Evolutionary conservation across 1,140 invertebrate species (phyloP), one percentile per base, ranked within the genome.

Genomic region (Steinernema feltiae): DNA sequence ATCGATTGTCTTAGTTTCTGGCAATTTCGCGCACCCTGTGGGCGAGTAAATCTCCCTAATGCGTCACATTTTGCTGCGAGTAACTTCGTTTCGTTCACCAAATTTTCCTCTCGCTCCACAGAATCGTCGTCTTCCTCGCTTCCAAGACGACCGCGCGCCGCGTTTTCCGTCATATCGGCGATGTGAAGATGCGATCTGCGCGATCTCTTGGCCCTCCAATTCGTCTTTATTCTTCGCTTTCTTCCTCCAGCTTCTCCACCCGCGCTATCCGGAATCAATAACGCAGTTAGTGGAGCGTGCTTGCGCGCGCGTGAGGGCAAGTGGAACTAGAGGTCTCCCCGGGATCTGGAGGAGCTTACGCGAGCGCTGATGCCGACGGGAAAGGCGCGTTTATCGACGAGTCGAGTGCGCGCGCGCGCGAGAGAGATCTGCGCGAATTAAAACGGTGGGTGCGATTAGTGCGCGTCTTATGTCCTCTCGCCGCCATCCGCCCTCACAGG

Each of bases 1-100:
- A 63, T 63, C 53, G 53, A 63, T 63, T 63, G 53, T 63, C 53
- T 63, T 63, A 63, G 53, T 63, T 63, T 63, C 53, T 21, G 53
- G n/a, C n/a, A n/a, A n/a, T n/a, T n/a, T 63, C 24, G 53, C 53
- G 24, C 53, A 63, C 53, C 53, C 53, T 63, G 53, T 27, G 12
- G 53, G 53, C 12, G 24, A 63, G 53, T 27, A 63, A 63, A 63
- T 63, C 53, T 63, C 3, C 53, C 53, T 63, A 63, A 63, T 63
- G 24, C 53, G 53, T 63, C 24, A n/a, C 15, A 63, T 27, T 63
- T n/a, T n/a, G n/a, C n/a, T n/a, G n/a, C n/a, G n/a, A n/a, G n/a
- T n/a, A n/a, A n/a, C n/a, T n/a, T n/a, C n/a, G n/a, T n/a, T n/a
- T n/a, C n/a, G n/a, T n/a, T n/a, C n/a, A n/a, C n/a, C n/a, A n/a